Conservation (phyloP, 2,797 vertebrate species). For the Gymnocypris eckloni region DNA sequence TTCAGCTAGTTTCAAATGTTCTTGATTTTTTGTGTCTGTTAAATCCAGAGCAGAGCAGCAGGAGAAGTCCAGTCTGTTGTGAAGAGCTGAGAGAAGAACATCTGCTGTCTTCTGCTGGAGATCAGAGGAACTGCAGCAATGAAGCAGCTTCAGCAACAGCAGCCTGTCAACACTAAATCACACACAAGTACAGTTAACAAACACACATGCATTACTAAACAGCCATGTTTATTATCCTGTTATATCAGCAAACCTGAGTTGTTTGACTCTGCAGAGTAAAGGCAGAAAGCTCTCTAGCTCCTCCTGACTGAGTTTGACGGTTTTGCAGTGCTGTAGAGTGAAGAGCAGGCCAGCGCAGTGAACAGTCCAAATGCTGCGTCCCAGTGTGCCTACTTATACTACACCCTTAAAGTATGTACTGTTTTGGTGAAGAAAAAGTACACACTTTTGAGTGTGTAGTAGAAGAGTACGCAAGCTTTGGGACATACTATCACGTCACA, state of each 20-base stretch:
- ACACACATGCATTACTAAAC: background rate
- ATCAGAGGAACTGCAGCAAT: slow-evolving; percentile 57
- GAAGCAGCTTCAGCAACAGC: slow-evolving; percentile 63
- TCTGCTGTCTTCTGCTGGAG: slow-evolving; percentile 57
- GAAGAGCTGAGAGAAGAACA: slow-evolving; percentile 58
- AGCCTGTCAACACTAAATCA: slow-evolving; percentile 62
- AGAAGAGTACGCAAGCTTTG: too few species aligned
- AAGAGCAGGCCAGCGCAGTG: slow-evolving; percentile 68
- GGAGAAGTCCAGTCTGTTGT: slow-evolving; percentile 62
- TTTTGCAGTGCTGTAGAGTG: slow-evolving; percentile 61
- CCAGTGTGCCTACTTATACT: too few species aligned
- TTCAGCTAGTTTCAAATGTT: too few species aligned
- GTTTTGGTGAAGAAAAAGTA: too few species aligned
- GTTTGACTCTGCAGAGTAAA: slow-evolving; percentile 47
- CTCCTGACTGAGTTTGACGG: slow-evolving; percentile 61
- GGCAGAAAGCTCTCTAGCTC: slow-evolving; percentile 48
- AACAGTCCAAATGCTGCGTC: background rate
- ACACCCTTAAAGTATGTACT: too few species aligned
- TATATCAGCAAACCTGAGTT: slow-evolving; percentile 46
- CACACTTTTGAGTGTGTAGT: too few species aligned
- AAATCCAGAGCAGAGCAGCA: slow-evolving; percentile 51
- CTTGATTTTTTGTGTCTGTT: slow-evolving; percentile 21
- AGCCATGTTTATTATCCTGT: background rate
- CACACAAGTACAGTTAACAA: background rate
- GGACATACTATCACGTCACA: too few species aligned